Percentiles rank a stretch among this genome's conserved stretches.
phyloP scores from a whole-genome alignment of 2,113 vertebrate genomes.

The Aegithalos caudatus region DNA sequence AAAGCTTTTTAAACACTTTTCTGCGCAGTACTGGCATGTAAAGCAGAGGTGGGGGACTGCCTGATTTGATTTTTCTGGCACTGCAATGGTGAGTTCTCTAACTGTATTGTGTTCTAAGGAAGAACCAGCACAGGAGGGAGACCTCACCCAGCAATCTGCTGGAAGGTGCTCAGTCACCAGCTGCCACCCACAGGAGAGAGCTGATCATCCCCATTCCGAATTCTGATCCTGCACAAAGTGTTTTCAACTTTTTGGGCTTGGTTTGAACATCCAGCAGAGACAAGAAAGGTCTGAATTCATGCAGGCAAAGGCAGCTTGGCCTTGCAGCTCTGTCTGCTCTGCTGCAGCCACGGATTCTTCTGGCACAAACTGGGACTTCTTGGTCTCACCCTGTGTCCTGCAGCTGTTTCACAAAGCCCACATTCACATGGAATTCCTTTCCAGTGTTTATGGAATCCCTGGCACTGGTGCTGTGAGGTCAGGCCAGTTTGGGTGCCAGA shows the following conservation, averaged over 20 bases:
- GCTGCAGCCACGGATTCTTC: not conserved
- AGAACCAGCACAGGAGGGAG: not conserved
- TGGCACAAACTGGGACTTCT: not conserved
- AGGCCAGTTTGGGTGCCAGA: not conserved
- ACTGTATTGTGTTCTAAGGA: not conserved
- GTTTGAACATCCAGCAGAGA: not conserved
- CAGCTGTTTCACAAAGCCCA: not conserved
- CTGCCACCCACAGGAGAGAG: not conserved
- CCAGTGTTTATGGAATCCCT: not conserved
- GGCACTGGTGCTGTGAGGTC: not conserved
- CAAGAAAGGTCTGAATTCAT: not conserved
- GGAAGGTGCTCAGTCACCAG: not conserved
- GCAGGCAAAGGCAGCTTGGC: not conserved
- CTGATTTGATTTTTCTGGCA: not conserved
- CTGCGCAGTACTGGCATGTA: rapidly evolving
- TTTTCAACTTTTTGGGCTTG: not conserved
- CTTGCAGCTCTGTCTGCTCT: not conserved
- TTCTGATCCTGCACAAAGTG: not conserved
- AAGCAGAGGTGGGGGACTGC: not conserved
- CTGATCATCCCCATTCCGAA: rapidly evolving
- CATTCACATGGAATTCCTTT: not conserved
- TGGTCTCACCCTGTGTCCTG: not conserved
- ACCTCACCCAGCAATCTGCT: not conserved
- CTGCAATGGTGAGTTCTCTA: not conserved
- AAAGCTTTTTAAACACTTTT: not conserved